Evolutionary conservation across 2,797 vertebrate species (phyloP).

Genomic region (Paratrypauchen microcephalus): DNA sequence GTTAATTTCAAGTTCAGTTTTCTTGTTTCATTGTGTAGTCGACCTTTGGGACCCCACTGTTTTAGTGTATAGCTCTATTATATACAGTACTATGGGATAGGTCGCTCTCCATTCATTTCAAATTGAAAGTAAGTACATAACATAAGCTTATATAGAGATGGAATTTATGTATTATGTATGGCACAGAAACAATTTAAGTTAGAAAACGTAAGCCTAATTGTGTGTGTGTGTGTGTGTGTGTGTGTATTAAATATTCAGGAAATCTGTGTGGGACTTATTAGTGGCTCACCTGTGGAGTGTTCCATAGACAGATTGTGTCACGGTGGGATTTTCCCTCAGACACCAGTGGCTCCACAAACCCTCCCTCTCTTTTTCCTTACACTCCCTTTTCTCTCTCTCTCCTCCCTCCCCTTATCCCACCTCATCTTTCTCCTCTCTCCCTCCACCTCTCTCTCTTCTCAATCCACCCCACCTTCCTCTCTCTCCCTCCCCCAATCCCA

Average conservation of each 20-base stretch:
- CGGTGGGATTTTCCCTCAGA: slow-evolving; percentile 60
- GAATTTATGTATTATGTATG: not conserved
- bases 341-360: slow-evolving; percentile 38
- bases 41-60: no score
- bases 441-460: no score
- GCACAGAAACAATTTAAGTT: not conserved
- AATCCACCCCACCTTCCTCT: no score
- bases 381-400: slow-evolving; percentile 28
- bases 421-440: not conserved
- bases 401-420: slow-evolving; percentile 36
- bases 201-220: not conserved
- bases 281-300: slow-evolving; percentile 52
- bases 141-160: no score
- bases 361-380: slow-evolving; percentile 7
- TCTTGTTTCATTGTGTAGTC: no score
- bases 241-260: not conserved
- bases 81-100: no score
- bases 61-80: no score
- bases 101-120: no score
- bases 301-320: slow-evolving; percentile 68
- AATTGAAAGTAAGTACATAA: no score
- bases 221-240: not conserved
- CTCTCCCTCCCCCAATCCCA: no score
- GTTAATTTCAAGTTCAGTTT: no score
- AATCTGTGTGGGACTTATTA: slow-evolving; percentile 27